These are phyloP conservation scores for Craniophora ligustri DNA, from an alignment of 2,888 invertebrate genomes.

Conservation along the genomic window DNA sequence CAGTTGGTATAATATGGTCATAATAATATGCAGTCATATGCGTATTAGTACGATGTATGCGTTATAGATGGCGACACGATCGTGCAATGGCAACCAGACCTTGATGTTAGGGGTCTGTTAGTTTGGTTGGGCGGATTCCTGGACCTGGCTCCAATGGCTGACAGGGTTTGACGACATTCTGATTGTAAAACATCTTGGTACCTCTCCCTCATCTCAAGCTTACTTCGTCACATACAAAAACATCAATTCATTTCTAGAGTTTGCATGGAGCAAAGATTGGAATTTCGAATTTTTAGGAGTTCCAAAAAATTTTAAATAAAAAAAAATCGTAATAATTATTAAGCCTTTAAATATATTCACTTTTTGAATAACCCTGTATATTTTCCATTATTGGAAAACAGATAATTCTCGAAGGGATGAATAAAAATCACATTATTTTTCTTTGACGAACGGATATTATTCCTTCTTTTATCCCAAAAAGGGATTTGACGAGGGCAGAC, in stretches of 20 bases:
- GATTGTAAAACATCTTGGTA: too few species aligned
- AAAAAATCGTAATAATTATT: too few species aligned
- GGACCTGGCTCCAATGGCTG: constrained; percentile 5
- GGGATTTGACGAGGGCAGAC: constrained; percentile 38
- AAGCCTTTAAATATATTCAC: too few species aligned
- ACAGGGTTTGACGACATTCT: too few species aligned
- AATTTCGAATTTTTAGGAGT: too few species aligned
- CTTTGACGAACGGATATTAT: constrained; percentile 9
- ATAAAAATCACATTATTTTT: constrained; percentile 14
- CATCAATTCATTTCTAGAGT: too few species aligned
- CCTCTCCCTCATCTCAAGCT: too few species aligned
- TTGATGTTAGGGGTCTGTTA: constrained; percentile 55
- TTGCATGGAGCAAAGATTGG: background rate
- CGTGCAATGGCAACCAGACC: constrained; percentile 66
- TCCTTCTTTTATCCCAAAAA: constrained; percentile 16
- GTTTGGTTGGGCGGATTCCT: constrained; percentile 43
- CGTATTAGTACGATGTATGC: constrained; percentile 48
- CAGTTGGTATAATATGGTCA: constrained; percentile 30
- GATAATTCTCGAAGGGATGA: constrained; percentile 1
- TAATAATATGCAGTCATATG: constrained; percentile 29
- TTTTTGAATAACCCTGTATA: background rate
- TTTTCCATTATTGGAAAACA: background rate
- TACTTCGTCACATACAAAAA: too few species aligned
- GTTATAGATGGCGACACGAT: constrained; percentile 61
- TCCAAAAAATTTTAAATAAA: background rate